phyloP scores from a whole-genome alignment of 1,140 invertebrate genomes.

The Solen grandis region DNA sequence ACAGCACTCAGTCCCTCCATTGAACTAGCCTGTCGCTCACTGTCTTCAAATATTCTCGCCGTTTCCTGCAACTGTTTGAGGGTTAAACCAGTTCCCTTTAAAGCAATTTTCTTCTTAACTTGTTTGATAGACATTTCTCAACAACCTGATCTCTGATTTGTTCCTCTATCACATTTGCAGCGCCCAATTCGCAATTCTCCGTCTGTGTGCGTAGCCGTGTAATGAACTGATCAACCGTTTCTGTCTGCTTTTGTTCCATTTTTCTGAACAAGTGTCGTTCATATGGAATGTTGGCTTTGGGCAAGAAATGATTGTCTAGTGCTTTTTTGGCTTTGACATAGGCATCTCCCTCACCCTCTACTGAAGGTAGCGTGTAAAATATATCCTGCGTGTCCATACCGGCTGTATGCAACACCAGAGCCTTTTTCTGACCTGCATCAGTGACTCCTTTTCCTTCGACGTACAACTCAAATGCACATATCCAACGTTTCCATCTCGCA shows the following conservation, averaged over 20 bases:
- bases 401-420: neutral
- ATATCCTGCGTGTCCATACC: neutral
- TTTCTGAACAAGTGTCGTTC: slow-evolving; percentile 14
- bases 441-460: too few species aligned
- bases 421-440: neutral
- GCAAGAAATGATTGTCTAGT: neutral
- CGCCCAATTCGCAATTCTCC: slow-evolving; percentile 1
- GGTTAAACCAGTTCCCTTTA: neutral
- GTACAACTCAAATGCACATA: too few species aligned
- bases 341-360: neutral
- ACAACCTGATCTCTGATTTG: slow-evolving; percentile 22
- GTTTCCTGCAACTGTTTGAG: neutral
- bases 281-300: neutral
- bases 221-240: slow-evolving; percentile 23
- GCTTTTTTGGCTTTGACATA: neutral
- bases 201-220: neutral
- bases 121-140: neutral
- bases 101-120: neutral
- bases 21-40: neutral
- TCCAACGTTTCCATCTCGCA: too few species aligned
- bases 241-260: slow-evolving; percentile 1
- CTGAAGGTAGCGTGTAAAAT: neutral
- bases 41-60: neutral
- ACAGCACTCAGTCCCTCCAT: neutral
- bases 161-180: neutral